phyloP scores from a whole-genome alignment of 2,888 invertebrate species.

The Drosophila diplacantha region DNA sequence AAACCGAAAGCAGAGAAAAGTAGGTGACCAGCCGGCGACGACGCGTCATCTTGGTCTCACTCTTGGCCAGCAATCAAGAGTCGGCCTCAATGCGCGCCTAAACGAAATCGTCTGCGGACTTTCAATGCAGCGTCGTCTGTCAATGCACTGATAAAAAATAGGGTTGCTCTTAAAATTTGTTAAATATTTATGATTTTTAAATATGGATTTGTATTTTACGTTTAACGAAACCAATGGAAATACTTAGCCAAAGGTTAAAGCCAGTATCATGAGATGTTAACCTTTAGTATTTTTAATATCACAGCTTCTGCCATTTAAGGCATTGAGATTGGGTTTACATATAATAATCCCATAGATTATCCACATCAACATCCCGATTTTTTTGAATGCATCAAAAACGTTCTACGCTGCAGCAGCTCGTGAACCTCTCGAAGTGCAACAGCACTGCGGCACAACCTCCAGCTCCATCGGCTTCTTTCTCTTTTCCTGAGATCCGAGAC shows the following conservation, averaged over 20 bases:
- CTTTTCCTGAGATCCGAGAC: slow-evolving; percentile 41
- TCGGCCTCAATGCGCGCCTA: slow-evolving; percentile 51
- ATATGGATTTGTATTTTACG: neutral
- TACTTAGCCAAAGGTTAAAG: no score
- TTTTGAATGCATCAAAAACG: slow-evolving; percentile 54
- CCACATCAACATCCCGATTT: neutral
- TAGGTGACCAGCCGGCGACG: slow-evolving; percentile 36
- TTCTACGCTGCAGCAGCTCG: slow-evolving; percentile 53
- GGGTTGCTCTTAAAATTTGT: no score
- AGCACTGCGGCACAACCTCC: slow-evolving; percentile 4
- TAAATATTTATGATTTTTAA: neutral
- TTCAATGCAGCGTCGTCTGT: slow-evolving; percentile 60
- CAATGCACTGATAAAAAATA: slow-evolving; percentile 23
- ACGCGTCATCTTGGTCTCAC: slow-evolving; percentile 27
- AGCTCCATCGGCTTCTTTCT: slow-evolving; percentile 55
- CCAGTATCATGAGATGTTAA: no score
- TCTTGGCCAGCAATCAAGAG: slow-evolving; percentile 47
- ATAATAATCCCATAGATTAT: no score
- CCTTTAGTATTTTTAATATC: no score
- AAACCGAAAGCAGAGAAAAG: slow-evolving; percentile 50
- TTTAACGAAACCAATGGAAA: neutral
- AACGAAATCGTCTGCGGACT: slow-evolving; percentile 65
- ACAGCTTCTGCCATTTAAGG: no score
- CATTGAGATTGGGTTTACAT: no score
- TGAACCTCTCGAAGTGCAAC: slow-evolving; percentile 22